Evolutionary conservation across 2,113 vertebrate species (phyloP).

Genomic region (Ia io): DNA sequence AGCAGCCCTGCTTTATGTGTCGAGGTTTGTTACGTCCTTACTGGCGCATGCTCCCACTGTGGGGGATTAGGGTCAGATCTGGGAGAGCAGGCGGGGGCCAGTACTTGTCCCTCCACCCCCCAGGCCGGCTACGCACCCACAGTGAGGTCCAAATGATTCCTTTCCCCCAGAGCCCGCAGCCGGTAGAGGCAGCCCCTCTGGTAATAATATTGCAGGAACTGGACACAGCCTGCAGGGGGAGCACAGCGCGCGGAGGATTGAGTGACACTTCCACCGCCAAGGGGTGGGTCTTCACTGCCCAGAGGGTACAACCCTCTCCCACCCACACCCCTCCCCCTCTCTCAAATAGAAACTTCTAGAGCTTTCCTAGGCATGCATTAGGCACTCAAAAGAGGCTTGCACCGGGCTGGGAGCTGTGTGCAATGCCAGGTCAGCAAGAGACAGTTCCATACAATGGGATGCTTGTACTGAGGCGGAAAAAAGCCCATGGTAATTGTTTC

Average conservation of each 20-base stretch:
- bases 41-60: accelerated
- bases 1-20: not conserved
- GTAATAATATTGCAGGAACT: slow-evolving; percentile 99
- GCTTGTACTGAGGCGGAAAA: not conserved
- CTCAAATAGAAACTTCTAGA: not conserved
- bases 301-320: not conserved
- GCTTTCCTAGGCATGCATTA: not conserved
- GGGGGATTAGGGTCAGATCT: accelerated
- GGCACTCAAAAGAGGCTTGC: not conserved
- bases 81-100: not conserved
- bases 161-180: slow-evolving; percentile 93
- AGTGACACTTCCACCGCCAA: accelerated
- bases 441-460: too few species aligned
- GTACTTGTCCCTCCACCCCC: too few species aligned
- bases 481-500: not conserved
- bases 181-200: slow-evolving; percentile 97
- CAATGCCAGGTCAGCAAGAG: not conserved
- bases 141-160: slow-evolving; percentile 97
- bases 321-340: not conserved
- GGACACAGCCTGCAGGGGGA: slow-evolving; percentile 90
- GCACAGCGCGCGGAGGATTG: not conserved
- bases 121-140: slow-evolving; percentile 87
- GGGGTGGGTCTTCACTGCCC: not conserved
- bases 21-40: not conserved
- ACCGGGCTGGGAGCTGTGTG: not conserved